Conservation (phyloP, 2,113 vertebrate genomes). For the Serinus canaria region DNA sequence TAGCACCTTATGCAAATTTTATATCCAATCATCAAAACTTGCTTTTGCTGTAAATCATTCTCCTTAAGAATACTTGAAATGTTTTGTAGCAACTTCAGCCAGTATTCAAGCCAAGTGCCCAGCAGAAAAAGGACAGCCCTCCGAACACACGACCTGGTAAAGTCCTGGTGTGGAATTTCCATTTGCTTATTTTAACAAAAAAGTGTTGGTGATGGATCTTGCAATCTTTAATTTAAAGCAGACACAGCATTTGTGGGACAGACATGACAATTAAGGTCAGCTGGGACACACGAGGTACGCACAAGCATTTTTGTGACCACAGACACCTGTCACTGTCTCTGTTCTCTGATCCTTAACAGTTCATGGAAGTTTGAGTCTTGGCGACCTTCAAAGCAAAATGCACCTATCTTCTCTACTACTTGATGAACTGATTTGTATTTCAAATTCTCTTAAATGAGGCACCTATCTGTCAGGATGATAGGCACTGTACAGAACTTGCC, state of each 20-base stretch:
- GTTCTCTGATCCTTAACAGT: neutral
- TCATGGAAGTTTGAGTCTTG: neutral
- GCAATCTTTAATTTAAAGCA: neutral
- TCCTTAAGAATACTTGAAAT: neutral
- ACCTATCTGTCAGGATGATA: conserved; percentile 50
- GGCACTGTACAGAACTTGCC: conserved; percentile 20
- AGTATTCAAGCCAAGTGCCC: neutral
- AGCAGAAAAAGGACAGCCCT: neutral
- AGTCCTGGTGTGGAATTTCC: neutral
- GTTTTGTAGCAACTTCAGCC: neutral
- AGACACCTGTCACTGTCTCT: neutral
- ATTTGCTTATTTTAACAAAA: neutral
- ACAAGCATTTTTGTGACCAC: neutral
- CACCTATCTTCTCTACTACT: conserved; percentile 17
- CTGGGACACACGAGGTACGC: rapidly evolving
- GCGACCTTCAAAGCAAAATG: conserved; percentile 34
- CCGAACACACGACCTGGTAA: rapidly evolving
- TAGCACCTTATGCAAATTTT: neutral
- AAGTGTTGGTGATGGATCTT: neutral
- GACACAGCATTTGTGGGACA: neutral
- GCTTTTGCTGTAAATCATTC: neutral
- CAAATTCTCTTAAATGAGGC: conserved; percentile 32
- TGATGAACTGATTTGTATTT: conserved; percentile 57
- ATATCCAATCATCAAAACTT: neutral
- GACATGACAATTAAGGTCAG: neutral